Conservation (phyloP, 1,140 invertebrate species). For the Listronotus bonariensis region DNA sequence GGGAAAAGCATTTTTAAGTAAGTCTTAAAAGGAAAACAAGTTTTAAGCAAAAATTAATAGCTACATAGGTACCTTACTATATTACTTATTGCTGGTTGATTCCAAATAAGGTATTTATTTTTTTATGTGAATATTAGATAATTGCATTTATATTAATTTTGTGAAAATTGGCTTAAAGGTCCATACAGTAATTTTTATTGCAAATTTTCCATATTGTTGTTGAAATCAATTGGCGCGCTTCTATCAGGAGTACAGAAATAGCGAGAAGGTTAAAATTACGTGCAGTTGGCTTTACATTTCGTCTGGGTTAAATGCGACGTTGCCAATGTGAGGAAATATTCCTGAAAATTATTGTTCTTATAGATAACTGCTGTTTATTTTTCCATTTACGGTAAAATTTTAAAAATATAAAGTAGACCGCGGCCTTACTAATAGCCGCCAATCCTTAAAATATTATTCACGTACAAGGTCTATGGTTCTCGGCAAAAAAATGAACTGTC, state of each 20-base stretch:
- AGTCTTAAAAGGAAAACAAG: conserved; percentile 5
- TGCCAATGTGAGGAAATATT: neutral
- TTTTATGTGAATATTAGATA: neutral
- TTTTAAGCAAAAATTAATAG: neutral
- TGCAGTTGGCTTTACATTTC: neutral
- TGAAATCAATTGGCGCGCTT: conserved; percentile 44
- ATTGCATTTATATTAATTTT: conserved; percentile 4
- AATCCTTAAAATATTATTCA: no score
- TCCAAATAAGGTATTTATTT: no score
- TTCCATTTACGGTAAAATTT: no score
- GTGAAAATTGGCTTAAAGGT: conserved; percentile 3
- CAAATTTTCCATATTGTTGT: conserved; percentile 32
- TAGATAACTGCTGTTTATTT: no score
- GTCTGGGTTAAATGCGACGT: neutral
- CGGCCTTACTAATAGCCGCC: no score
- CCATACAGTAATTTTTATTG: conserved; percentile 19
- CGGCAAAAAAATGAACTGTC: no score
- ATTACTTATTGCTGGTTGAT: no score
- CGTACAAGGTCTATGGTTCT: no score
- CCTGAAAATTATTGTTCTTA: no score
- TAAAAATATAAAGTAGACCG: no score
- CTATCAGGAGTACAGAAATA: conserved; percentile 50
- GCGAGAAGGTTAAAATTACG: conserved; percentile 6
- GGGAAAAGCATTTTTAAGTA: no score
- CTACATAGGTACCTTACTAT: no score